Evolutionary conservation across 2,888 invertebrate species (phyloP).

Genomic region (Clanis bilineata): DNA sequence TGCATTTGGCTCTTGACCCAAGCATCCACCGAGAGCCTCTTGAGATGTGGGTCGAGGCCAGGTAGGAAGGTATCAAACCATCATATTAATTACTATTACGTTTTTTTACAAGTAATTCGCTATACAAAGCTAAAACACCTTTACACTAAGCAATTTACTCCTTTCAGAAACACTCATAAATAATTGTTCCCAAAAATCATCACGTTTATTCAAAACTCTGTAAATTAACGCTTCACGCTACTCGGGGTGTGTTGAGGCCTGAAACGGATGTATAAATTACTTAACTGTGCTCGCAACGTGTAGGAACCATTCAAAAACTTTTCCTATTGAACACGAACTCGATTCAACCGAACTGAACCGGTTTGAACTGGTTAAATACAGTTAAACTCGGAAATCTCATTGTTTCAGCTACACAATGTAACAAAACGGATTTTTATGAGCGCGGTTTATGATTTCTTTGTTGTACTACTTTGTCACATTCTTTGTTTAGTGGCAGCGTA

Average conservation of each 20-base stretch:
- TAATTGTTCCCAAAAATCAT: neutral
- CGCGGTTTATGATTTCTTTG: neutral
- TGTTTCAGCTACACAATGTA: constrained; percentile 27
- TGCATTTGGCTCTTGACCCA: too few species aligned
- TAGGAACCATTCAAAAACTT: constrained; percentile 24
- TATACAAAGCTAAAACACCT: too few species aligned
- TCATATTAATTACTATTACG: too few species aligned
- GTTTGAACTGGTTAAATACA: constrained; percentile 26
- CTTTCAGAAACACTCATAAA: neutral
- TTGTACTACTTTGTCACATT: neutral
- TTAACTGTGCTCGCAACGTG: constrained; percentile 8
- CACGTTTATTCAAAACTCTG: neutral
- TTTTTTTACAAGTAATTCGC: too few species aligned
- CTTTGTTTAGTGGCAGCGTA: too few species aligned
- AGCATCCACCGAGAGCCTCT: too few species aligned
- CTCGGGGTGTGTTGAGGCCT: neutral
- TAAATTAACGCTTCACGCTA: neutral
- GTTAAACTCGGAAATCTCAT: constrained; percentile 25
- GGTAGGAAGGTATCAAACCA: too few species aligned
- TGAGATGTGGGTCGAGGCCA: too few species aligned
- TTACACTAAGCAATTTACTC: too few species aligned
- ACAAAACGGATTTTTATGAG: neutral
- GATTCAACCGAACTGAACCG: constrained; percentile 24
- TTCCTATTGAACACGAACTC: constrained; percentile 17
- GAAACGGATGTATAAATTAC: neutral